Evolutionary conservation across 2,888 invertebrate genomes (phyloP).

Genomic region (Ornithoptera alexandrae): DNA sequence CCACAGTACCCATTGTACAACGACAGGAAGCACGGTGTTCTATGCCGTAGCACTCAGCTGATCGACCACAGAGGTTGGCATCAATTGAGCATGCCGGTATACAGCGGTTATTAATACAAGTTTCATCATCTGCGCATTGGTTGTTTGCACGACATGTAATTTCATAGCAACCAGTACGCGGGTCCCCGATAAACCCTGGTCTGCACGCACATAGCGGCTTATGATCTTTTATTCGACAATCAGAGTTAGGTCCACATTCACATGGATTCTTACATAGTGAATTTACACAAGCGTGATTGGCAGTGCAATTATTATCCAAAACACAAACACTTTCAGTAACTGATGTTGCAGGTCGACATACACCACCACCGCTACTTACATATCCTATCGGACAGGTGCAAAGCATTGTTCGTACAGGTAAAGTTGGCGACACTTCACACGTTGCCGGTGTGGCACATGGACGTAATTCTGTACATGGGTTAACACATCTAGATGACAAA

Average conservation of each 20-base stretch:
- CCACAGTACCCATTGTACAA: slow-evolving; percentile 89
- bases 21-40: slow-evolving; percentile 91
- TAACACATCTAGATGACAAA: slow-evolving; percentile 88
- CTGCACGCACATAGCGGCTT: slow-evolving; percentile 93
- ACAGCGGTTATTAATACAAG: slow-evolving; percentile 91
- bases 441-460: slow-evolving; percentile 90
- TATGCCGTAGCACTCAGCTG: slow-evolving; percentile 88
- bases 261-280: slow-evolving; percentile 91
- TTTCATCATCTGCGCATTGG: slow-evolving; percentile 90
- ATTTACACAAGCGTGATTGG: slow-evolving; percentile 88
- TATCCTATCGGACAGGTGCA: slow-evolving; percentile 95
- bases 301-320: slow-evolving; percentile 87
- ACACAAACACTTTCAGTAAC: slow-evolving; percentile 83
- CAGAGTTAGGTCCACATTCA: slow-evolving; percentile 90
- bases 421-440: slow-evolving; percentile 89
- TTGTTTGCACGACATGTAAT: slow-evolving; percentile 86
- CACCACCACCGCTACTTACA: slow-evolving; percentile 90
- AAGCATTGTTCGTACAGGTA: slow-evolving; percentile 92
- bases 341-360: slow-evolving; percentile 86
- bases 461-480: slow-evolving; percentile 88
- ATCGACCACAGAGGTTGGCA: slow-evolving; percentile 85
- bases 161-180: slow-evolving; percentile 88
- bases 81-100: slow-evolving; percentile 88
- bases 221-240: slow-evolving; percentile 91
- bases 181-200: slow-evolving; percentile 91